phyloP scores from a whole-genome alignment of 2,113 vertebrate genomes.

The Phalacrocorax pelagicus region DNA sequence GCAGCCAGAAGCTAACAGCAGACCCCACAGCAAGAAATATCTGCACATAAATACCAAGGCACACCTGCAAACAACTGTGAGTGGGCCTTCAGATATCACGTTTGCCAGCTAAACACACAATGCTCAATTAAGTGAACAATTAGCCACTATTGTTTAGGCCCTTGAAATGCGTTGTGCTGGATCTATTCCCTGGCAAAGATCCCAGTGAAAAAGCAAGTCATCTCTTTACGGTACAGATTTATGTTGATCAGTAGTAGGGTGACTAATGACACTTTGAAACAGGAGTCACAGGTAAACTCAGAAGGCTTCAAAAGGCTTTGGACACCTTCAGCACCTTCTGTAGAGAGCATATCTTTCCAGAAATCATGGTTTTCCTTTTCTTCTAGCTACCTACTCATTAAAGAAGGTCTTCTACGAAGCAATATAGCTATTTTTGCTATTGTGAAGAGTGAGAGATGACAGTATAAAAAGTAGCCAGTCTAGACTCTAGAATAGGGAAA shows the following conservation, averaged over 20 bases:
- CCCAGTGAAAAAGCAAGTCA: conserved; percentile 28
- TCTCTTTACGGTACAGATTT: conserved; percentile 13
- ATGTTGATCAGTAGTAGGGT: neutral
- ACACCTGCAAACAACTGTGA: neutral
- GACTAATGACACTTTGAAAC: neutral
- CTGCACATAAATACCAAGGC: neutral
- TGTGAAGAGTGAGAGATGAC: neutral
- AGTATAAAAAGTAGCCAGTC: neutral
- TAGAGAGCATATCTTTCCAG: neutral
- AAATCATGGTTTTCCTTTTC: neutral
- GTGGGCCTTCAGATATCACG: neutral
- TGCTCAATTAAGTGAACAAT: conserved; percentile 64
- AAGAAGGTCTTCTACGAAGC: neutral
- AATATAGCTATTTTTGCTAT: neutral
- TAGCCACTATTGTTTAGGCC: conserved; percentile 30
- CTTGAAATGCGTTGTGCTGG: neutral
- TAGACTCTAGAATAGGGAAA: neutral
- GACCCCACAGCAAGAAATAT: neutral
- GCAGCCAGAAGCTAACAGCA: neutral
- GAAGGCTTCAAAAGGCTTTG: neutral
- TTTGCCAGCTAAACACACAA: conserved; percentile 44
- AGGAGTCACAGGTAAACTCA: neutral
- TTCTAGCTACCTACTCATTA: neutral
- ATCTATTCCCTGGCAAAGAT: conserved; percentile 32
- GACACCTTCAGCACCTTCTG: neutral